These are phyloP conservation scores for Pachyrhynchus sulphureomaculatus DNA, from an alignment of 1,140 invertebrate species.

Conservation along the genomic window DNA sequence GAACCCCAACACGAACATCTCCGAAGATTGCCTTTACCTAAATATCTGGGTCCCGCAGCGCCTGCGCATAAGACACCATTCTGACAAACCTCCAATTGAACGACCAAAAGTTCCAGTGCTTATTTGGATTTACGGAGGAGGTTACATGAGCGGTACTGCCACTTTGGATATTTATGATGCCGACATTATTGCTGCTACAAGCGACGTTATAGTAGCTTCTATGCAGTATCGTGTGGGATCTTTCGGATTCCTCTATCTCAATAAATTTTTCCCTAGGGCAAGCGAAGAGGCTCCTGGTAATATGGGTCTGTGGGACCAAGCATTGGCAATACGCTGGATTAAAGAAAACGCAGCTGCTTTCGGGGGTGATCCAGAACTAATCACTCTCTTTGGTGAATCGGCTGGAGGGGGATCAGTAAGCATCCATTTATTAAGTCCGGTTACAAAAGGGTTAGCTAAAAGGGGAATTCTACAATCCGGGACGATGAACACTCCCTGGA, in stretches of 20 bases:
- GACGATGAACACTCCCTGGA: constrained; percentile 86
- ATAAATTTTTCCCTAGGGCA: constrained; percentile 65
- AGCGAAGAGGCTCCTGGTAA: constrained; percentile 76
- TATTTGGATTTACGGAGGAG: constrained; percentile 92
- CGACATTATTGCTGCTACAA: constrained; percentile 77
- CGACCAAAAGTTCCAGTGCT: constrained; percentile 72
- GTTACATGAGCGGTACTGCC: constrained; percentile 87
- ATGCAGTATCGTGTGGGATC: constrained; percentile 89
- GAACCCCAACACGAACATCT: constrained; percentile 91
- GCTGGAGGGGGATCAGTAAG: constrained; percentile 88
- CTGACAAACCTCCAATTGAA: constrained; percentile 56
- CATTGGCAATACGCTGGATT: constrained; percentile 88
- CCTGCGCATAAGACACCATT: constrained; percentile 66
- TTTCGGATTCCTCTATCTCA: constrained; percentile 87
- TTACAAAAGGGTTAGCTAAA: constrained; percentile 72
- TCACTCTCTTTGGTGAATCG: constrained; percentile 94
- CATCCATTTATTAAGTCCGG: constrained; percentile 82
- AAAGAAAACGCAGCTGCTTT: constrained; percentile 88
- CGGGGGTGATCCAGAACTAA: constrained; percentile 87
- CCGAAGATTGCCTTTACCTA: constrained; percentile 91
- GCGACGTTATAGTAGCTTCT: constrained; percentile 82
- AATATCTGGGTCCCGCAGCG: constrained; percentile 89
- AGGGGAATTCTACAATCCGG: constrained; percentile 85
- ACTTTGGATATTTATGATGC: constrained; percentile 89
- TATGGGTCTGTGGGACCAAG: constrained; percentile 88